Conservation (phyloP, 2,888 invertebrate genomes). For the Bombylius major region DNA sequence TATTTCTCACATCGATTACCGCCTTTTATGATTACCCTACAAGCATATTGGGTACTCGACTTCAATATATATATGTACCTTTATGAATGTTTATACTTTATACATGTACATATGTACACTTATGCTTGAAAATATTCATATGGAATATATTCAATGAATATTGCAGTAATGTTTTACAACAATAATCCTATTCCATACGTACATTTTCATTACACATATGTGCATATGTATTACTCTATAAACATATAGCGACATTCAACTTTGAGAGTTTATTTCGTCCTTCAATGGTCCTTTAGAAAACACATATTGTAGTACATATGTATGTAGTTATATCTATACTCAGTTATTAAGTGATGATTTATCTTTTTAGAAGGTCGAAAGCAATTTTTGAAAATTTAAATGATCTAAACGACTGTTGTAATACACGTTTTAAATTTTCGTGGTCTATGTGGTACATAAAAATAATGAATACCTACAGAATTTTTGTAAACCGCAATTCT, state of each 20-base stretch:
- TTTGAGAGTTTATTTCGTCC: constrained; percentile 1
- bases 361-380: constrained; percentile 9
- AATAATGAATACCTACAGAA: too few relatives aligned
- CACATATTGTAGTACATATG: neutral
- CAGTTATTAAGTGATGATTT: constrained; percentile 14
- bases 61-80: neutral
- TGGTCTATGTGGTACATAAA: too few relatives aligned
- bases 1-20: constrained; percentile 38
- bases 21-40: constrained; percentile 23
- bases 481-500: too few relatives aligned
- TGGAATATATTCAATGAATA: too few relatives aligned
- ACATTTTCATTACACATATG: too few relatives aligned
- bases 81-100: neutral
- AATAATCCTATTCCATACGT: too few relatives aligned
- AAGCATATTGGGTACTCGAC: constrained; percentile 5
- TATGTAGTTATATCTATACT: neutral
- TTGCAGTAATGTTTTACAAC: too few relatives aligned
- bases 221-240: too few relatives aligned
- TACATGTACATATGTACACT: neutral
- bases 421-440: too few relatives aligned
- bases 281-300: constrained; percentile 6
- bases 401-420: constrained; percentile 7
- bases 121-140: neutral
- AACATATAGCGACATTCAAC: constrained; percentile 1
- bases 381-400: constrained; percentile 11